Percentiles rank a stretch among this genome's conserved stretches.
These are phyloP conservation scores for Sinocyclocheilus anshuiensis DNA, from an alignment of 2,113 vertebrate species.

Conservation along the genomic window DNA sequence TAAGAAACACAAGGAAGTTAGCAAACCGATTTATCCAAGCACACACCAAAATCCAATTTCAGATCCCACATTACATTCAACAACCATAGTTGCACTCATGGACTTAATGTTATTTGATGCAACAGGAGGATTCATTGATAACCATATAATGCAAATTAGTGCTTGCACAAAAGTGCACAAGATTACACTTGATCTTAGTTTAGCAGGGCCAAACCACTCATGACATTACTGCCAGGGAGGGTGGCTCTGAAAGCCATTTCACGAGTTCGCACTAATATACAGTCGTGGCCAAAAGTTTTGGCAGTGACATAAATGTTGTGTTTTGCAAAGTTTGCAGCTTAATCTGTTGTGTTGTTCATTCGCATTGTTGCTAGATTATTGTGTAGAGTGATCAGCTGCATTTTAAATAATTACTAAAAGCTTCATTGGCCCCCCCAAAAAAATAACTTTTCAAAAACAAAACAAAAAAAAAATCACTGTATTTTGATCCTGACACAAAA, in stretches of 20 bases:
- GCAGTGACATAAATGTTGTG: too few relatives aligned
- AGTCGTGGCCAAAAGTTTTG: too few relatives aligned
- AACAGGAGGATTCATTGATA: constrained; percentile 66
- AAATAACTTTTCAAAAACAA: too few relatives aligned
- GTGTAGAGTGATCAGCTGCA: too few relatives aligned
- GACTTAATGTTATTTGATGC: constrained; percentile 65
- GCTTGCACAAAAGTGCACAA: constrained; percentile 71
- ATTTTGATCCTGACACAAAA: too few relatives aligned
- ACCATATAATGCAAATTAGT: constrained; percentile 71
- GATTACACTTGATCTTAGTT: constrained; percentile 62
- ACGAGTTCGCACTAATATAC: too few relatives aligned
- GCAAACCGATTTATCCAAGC: constrained; percentile 62
- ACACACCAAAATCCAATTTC: constrained; percentile 65
- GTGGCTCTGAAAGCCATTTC: constrained; percentile 64
- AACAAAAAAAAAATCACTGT: too few relatives aligned
- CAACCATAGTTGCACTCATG: constrained; percentile 60
- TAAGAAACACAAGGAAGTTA: constrained; percentile 64
- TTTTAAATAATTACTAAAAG: too few relatives aligned
- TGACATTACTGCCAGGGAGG: constrained; percentile 61
- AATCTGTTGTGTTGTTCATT: too few relatives aligned
- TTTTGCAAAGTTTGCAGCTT: too few relatives aligned
- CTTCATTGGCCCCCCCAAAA: too few relatives aligned
- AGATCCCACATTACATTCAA: constrained; percentile 65
- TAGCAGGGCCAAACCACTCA: constrained; percentile 65
- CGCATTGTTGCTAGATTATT: too few relatives aligned